Percentiles rank a stretch among this genome's conserved stretches.
Conservation (phyloP, 1,140 invertebrate species). For the Orius insidiosus region DNA sequence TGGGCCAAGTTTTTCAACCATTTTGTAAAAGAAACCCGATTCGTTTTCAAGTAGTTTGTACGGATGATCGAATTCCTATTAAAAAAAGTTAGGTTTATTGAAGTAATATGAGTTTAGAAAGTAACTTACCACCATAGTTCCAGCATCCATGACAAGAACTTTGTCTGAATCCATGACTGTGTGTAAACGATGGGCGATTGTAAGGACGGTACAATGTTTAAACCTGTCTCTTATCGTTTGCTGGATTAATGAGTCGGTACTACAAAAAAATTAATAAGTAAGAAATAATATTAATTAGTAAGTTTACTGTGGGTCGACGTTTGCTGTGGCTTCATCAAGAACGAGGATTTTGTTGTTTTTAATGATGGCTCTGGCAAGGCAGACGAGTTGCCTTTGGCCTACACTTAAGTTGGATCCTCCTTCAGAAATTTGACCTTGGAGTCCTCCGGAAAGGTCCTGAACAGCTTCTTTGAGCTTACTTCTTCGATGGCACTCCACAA, state of each 20-base stretch:
- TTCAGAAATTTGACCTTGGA: slow-evolving; percentile 36
- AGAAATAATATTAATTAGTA: not conserved
- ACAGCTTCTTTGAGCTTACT: slow-evolving; percentile 40
- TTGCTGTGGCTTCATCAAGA: slow-evolving; percentile 55
- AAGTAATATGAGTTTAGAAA: not conserved
- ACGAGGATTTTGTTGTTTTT: slow-evolving; percentile 53
- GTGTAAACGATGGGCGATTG: slow-evolving; percentile 44
- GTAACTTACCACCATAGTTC: slow-evolving; percentile 27
- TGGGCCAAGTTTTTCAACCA: slow-evolving; percentile 24
- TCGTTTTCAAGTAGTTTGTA: slow-evolving; percentile 29
- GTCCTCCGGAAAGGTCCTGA: slow-evolving; percentile 27
- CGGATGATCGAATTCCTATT: slow-evolving; percentile 39
- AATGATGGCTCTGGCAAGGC: slow-evolving; percentile 56
- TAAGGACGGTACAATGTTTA: slow-evolving; percentile 40
- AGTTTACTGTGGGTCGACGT: slow-evolving; percentile 52
- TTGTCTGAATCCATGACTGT: slow-evolving; percentile 66
- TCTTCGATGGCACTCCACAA: slow-evolving; percentile 47
- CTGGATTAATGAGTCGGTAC: slow-evolving; percentile 45
- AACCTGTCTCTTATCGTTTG: slow-evolving; percentile 40
- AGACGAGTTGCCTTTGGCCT: slow-evolving; percentile 52
- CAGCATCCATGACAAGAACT: slow-evolving; percentile 39
- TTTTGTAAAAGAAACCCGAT: slow-evolving; percentile 26
- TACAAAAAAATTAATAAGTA: slow-evolving; percentile 8
- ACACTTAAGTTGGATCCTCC: slow-evolving; percentile 48
- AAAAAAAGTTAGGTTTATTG: not conserved